phyloP scores from a whole-genome alignment of 2,113 vertebrate species.

The Acanthisitta chloris region DNA sequence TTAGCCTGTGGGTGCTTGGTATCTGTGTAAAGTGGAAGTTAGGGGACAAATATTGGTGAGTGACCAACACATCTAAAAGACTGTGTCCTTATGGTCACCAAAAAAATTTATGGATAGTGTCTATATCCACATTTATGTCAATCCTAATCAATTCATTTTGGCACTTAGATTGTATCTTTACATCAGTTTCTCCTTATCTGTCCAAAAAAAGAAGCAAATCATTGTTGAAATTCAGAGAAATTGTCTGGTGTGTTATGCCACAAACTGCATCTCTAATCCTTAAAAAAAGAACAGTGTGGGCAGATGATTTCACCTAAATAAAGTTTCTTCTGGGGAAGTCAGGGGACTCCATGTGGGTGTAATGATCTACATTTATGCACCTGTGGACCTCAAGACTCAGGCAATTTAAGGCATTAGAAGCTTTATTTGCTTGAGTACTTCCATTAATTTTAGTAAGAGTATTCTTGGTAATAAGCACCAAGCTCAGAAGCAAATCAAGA shows the following conservation, averaged over 20 bases:
- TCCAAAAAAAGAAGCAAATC: neutral
- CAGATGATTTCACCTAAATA: constrained; percentile 42
- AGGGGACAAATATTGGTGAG: neutral
- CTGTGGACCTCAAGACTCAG: constrained; percentile 25
- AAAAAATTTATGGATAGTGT: neutral
- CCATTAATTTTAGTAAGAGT: constrained; percentile 6
- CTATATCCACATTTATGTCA: neutral
- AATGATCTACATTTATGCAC: constrained; percentile 35
- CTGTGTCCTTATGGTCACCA: neutral
- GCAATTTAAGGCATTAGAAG: constrained; percentile 21
- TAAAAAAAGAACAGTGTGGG: constrained; percentile 29
- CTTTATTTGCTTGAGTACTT: constrained; percentile 3
- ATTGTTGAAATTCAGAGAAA: neutral
- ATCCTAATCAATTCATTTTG: neutral
- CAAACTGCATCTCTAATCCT: constrained; percentile 8
- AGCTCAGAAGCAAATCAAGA: neutral
- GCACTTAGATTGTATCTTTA: neutral
- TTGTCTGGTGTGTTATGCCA: neutral
- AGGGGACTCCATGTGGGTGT: constrained; percentile 18
- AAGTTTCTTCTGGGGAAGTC: neutral
- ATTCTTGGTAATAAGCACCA: neutral
- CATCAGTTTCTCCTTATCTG: neutral
- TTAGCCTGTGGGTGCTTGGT: neutral
- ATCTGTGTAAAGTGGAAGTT: constrained; percentile 6
- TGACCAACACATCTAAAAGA: neutral